Base-by-base conservation (phyloP, 2,113 vertebrate genomes). In the Lutjanus erythropterus region DNA sequence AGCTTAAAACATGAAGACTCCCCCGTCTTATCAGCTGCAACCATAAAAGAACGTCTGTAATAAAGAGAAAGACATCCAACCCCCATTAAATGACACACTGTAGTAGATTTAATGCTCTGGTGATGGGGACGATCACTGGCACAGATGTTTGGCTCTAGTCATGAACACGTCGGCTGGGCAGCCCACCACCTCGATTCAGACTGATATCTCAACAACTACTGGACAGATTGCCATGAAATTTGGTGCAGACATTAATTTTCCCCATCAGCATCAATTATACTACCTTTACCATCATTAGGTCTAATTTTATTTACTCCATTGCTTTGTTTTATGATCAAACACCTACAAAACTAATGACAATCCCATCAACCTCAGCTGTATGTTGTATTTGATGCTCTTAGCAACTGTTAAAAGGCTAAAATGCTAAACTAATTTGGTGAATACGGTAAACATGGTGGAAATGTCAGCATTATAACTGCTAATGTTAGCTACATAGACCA, bases 1-100 rank as follows among this genome's bases (percentile, higher is more conserved):
- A 3, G 60, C 33, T 64, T 50, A 56, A 46, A n/a, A 12, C 15
- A 27, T 2, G 5, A 49, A 23, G 5, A 27, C 16, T n/a, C 18
- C 4, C 1, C 14, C 0, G 5, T 50, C 74, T 78, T 69, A 84
- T 84, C 81, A 62, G 70, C 81, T 62, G 5, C 55, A n/a, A 50
- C 71, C 81, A 73, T 73, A 16, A 78, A 61, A 69, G 69, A 37
- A 10, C 42, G 3, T n/a, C 66, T 21, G 58, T 10, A 19, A 50
- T 21, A 3, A 14, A 8, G 46, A 69, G 61, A 33, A 25, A 18
- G 27, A 42, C 29, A 11, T 58, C 62, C 50, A 8, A 19, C n/a
- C 52, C 29, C 14, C 29, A 4, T 33, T 37, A 14, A 35, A 3
- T 8, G 12, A 65, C 31, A 23, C 41, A 23, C 25, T 27, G n/a